Base-by-base conservation (phyloP, 2,888 invertebrate species). In the Aromia moschata region DNA sequence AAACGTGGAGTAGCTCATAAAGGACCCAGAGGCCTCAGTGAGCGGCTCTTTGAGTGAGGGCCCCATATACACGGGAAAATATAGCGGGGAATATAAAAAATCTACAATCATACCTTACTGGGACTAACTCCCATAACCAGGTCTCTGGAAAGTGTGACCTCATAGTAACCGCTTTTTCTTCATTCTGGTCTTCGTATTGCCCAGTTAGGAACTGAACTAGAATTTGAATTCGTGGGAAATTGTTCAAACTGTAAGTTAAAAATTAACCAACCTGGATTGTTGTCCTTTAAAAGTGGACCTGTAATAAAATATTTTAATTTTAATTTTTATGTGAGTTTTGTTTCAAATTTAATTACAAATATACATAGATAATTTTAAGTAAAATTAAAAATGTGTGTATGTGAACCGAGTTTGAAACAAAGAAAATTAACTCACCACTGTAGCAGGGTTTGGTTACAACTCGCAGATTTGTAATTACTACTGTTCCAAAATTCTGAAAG, bases 101-200 rank as follows among this genome's bases (percentile, higher is more conserved):
- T 7, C 3, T 25, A 7, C 25, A 25, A 5, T 7, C 25, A 25
- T 75, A 84, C 84, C 80, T 80, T 5, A 81, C 80, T 9, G 82
- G 79, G 14, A 83, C 76, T 37, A 87, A 70, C 11, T 88, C 86
- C 89, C 89, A 89, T 0, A 89, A 76, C 89, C 89, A 89, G 0
- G 89, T 87, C 83, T 89, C 85, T 0, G 85, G 85, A 62, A 84
- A 84, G 60, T 79, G 81, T 0, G 83, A 81, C 54, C 85, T 67
- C 2, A 80, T 74, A 1, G 77, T 70, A 1, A 77, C 67, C 1
- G 57, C 63, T 46, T 62, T 65, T 16, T 74, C 73, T 14, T 76
- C 74, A 51, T 68, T 66, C 11, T 69, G 66, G 31, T 62, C 57
- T 20, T 66, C 65, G 54, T 75, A 75, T 14, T 73, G 69, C 33